phyloP scores from a whole-genome alignment of 2,888 invertebrate genomes.

The Tiliacea citrago region DNA sequence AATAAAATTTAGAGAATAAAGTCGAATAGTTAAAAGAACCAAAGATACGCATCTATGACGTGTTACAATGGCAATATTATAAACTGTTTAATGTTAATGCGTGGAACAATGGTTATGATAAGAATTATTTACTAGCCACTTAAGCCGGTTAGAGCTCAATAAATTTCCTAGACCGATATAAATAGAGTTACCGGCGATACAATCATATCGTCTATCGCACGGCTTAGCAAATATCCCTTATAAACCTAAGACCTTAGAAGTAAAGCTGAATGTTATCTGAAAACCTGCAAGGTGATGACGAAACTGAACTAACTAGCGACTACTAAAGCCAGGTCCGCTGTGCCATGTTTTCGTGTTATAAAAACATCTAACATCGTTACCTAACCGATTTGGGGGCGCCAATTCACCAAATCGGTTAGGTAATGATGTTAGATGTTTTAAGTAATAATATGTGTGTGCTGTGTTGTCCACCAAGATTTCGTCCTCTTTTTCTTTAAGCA shows the following conservation, averaged over 20 bases:
- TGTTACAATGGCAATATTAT: conserved; percentile 58
- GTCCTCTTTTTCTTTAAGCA: no score
- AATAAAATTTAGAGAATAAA: conserved; percentile 16
- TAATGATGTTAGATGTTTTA: no score
- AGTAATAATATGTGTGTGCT: no score
- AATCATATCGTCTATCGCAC: conserved; percentile 59
- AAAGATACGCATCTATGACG: conserved; percentile 56
- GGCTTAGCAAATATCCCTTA: conserved; percentile 44
- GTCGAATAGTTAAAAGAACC: conserved; percentile 40
- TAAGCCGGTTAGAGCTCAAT: conserved; percentile 48
- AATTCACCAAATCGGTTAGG: no score
- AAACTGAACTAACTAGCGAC: not conserved
- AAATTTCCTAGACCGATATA: conserved; percentile 58
- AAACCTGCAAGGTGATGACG: conserved; percentile 19
- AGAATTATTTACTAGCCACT: conserved; percentile 62
- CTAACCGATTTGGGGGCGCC: no score
- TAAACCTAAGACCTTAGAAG: conserved; percentile 21
- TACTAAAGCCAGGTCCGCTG: no score
- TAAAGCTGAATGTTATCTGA: conserved; percentile 20
- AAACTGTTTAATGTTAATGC: conserved; percentile 59
- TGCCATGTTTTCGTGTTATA: no score
- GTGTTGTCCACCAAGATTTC: not conserved
- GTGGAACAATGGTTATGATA: conserved; percentile 62
- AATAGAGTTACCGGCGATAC: conserved; percentile 61
- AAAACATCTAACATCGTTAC: no score